phyloP scores from a whole-genome alignment of 2,888 invertebrate genomes.

The Buathra laborator region DNA sequence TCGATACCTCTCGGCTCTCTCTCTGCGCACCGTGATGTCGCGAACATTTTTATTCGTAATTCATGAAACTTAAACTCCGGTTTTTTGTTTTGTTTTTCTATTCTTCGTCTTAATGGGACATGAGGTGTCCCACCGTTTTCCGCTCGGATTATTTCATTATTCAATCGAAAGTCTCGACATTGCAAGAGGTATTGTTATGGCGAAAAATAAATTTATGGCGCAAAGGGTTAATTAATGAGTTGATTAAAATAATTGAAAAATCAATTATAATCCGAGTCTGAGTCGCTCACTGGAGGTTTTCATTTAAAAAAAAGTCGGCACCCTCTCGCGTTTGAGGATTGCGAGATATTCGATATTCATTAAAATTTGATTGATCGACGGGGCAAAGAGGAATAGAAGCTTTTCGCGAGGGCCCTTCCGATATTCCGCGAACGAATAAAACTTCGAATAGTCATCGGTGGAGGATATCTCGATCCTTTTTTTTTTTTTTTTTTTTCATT shows the following conservation, averaged over 20 bases:
- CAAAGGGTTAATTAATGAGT: too few relatives aligned
- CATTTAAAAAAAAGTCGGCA: not conserved
- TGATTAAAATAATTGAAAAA: not conserved
- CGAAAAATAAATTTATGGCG: too few relatives aligned
- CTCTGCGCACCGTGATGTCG: not conserved
- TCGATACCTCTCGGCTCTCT: not conserved
- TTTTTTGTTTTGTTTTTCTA: not conserved
- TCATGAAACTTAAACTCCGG: not conserved
- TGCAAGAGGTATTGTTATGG: not conserved
- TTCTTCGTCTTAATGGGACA: not conserved
- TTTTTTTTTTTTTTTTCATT: not conserved
- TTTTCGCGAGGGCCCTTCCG: not conserved
- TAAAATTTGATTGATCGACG: conserved; percentile 30
- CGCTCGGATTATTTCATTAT: too few relatives aligned
- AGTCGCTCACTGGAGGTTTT: not conserved
- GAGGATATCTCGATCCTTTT: not conserved
- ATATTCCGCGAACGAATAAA: not conserved
- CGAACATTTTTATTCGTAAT: not conserved
- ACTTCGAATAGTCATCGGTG: not conserved
- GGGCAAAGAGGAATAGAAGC: not conserved
- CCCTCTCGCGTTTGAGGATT: not conserved
- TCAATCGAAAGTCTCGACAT: too few relatives aligned
- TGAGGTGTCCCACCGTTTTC: not conserved
- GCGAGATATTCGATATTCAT: conserved; percentile 14
- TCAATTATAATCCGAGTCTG: not conserved